Conservation (phyloP, 2,113 vertebrate genomes). For the Psilopogon haemacephalus region DNA sequence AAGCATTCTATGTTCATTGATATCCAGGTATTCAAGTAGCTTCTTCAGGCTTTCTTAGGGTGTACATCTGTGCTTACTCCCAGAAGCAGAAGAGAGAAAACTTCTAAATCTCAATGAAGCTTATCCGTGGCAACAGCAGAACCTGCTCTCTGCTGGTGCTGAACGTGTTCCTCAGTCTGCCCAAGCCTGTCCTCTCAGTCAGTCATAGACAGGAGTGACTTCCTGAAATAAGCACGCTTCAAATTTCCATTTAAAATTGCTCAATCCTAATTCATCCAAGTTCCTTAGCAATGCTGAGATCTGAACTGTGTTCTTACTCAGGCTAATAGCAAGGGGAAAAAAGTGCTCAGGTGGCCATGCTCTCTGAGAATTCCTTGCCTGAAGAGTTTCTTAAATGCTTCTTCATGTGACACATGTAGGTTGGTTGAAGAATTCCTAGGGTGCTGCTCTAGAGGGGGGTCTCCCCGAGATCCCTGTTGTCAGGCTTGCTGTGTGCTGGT, state of each 20-base stretch:
- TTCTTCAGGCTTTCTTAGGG: neutral
- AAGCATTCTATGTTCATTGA: neutral
- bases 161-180: neutral
- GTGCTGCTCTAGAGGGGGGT: rapidly evolving
- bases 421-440: neutral
- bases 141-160: neutral
- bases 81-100: neutral
- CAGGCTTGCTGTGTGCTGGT: rapidly evolving
- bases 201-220: neutral
- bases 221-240: neutral
- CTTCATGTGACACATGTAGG: rapidly evolving
- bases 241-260: neutral
- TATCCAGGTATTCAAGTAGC: neutral
- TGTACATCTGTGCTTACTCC: neutral
- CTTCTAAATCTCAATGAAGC: neutral
- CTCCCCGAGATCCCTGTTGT: rapidly evolving
- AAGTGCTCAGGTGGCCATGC: neutral
- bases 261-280: neutral
- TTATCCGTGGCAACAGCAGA: neutral
- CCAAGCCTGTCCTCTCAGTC: neutral
- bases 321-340: rapidly evolving
- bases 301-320: neutral
- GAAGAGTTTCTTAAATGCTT: rapidly evolving
- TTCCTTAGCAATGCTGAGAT: neutral
- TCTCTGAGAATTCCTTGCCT: neutral